A percentile compares a stretch with the other conserved stretches of the same genome.
Evolutionary conservation across 1,140 invertebrate species (phyloP).

Genomic region (Macrobrachium rosenbergii): DNA sequence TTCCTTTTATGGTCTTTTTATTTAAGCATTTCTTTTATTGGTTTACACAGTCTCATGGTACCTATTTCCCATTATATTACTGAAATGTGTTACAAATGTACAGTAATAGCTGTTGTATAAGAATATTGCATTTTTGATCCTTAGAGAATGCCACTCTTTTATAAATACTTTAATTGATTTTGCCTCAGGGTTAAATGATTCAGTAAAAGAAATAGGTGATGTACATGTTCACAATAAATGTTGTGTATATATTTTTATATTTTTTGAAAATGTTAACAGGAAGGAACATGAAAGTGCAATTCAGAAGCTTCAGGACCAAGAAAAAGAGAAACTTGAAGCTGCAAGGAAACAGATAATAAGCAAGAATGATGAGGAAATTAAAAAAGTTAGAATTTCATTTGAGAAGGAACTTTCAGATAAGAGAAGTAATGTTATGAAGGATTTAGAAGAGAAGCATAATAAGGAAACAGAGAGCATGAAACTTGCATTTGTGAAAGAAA

Average conservation of each 20-base stretch:
- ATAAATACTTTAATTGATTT: too few species aligned
- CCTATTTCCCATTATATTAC: too few species aligned
- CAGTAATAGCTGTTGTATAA: too few species aligned
- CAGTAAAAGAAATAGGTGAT: background rate
- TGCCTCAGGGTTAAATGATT: background rate
- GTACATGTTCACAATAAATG: background rate
- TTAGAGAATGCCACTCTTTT: too few species aligned
- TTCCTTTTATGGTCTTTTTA: too few species aligned
- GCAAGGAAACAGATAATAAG: slow-evolving; percentile 20
- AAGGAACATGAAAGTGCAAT: slow-evolving; percentile 27
- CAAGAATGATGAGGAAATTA: slow-evolving; percentile 22
- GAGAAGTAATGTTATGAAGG: slow-evolving; percentile 30
- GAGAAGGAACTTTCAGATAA: slow-evolving; percentile 25
- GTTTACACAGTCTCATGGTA: too few species aligned
- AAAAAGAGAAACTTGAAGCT: slow-evolving; percentile 34
- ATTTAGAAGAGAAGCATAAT: slow-evolving; percentile 27
- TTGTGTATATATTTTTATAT: background rate
- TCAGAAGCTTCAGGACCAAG: slow-evolving; percentile 36
- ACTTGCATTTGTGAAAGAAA: slow-evolving; percentile 31
- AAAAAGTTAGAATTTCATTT: slow-evolving; percentile 7
- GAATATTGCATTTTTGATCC: too few species aligned
- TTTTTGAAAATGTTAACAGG: slow-evolving; percentile 15
- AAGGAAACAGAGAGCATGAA: slow-evolving; percentile 36
- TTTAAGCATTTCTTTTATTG: too few species aligned
- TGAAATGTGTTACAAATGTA: too few species aligned